phyloP scores from a whole-genome alignment of 2,797 vertebrate genomes.

The Helostoma temminkii region DNA sequence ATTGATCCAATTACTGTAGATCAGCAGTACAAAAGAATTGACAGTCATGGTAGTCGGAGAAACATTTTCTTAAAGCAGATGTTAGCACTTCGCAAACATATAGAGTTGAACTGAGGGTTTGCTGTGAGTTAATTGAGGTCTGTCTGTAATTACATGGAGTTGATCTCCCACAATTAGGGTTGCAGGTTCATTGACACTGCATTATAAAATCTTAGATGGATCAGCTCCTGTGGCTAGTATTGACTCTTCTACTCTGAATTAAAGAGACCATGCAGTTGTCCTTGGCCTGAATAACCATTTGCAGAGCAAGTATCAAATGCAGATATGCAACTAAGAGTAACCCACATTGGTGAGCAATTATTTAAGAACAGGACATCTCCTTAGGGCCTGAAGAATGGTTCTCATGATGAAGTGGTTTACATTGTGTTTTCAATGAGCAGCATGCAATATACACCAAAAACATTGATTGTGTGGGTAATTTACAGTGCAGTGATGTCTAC shows the following conservation, averaged over 20 bases:
- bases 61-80: constrained; percentile 54
- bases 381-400: constrained; percentile 9
- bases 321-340: constrained; percentile 42
- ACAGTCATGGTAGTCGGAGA: constrained; percentile 6
- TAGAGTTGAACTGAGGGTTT: constrained; percentile 56
- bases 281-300: constrained; percentile 61
- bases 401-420: constrained; percentile 22
- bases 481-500: constrained; percentile 25
- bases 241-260: constrained; percentile 62
- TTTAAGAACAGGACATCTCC: constrained; percentile 26
- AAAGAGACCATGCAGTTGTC: constrained; percentile 51
- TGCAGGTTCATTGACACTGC: constrained; percentile 61
- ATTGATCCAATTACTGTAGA: constrained; percentile 38
- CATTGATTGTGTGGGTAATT: constrained; percentile 29
- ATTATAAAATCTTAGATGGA: constrained; percentile 65
- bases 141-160: constrained; percentile 66
- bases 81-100: constrained; percentile 65
- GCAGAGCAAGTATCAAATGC: constrained; percentile 41
- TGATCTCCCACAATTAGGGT: constrained; percentile 56
- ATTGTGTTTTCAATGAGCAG: constrained; percentile 25
- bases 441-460: constrained; percentile 22
- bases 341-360: constrained; percentile 15
- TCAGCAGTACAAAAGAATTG: constrained; percentile 9
- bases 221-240: constrained; percentile 54
- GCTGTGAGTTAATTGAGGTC: constrained; percentile 75